Conservation (phyloP, 1,140 invertebrate species). For the Ostrea denselamellosa region DNA sequence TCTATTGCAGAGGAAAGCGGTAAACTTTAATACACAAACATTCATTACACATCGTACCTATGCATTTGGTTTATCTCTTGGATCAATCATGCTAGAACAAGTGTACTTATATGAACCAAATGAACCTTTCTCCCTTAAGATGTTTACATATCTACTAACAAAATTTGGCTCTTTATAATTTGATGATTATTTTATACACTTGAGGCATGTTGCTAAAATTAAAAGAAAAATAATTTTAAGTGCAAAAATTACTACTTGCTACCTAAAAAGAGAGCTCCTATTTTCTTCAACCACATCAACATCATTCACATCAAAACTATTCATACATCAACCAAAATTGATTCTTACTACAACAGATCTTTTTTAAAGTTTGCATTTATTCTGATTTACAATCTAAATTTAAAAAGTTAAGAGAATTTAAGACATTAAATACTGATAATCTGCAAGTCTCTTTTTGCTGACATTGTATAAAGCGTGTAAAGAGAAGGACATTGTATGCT, state of each 20-base stretch:
- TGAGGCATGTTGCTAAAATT: background rate
- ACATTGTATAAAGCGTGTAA: too few species aligned
- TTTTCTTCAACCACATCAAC: background rate
- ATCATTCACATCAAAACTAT: background rate
- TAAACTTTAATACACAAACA: background rate
- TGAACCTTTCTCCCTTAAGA: background rate
- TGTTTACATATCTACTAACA: conserved; percentile 6
- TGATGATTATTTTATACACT: conserved; percentile 11
- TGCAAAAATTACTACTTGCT: background rate
- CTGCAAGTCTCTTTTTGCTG: too few species aligned
- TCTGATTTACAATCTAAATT: too few species aligned
- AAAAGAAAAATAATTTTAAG: background rate
- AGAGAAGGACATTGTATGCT: too few species aligned
- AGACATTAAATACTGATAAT: too few species aligned
- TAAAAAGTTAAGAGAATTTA: too few species aligned
- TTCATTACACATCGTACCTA: background rate
- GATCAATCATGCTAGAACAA: background rate
- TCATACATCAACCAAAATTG: too few species aligned
- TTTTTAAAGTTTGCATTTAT: too few species aligned
- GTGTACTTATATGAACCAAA: background rate
- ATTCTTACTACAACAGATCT: too few species aligned
- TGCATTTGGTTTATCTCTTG: background rate
- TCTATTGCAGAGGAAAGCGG: background rate
- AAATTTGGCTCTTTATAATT: conserved; percentile 8
- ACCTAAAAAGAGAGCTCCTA: background rate